Evolutionary conservation across 2,888 invertebrate genomes (phyloP).

Genomic region (Atrina japonica): DNA sequence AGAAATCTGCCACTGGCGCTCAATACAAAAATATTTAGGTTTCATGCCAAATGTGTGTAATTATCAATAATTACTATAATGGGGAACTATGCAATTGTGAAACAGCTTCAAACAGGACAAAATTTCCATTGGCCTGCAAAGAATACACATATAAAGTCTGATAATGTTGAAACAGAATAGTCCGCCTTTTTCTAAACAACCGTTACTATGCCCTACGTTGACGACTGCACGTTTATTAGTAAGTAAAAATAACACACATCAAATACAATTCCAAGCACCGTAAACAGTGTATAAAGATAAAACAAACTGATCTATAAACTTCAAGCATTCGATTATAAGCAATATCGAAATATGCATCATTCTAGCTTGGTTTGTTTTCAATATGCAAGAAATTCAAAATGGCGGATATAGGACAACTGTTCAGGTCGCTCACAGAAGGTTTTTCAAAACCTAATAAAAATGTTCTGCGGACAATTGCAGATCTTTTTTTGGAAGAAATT

Average conservation of each 20-base stretch:
- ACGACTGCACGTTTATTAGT: neutral
- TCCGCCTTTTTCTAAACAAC: conserved; percentile 31
- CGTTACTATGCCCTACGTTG: conserved; percentile 18
- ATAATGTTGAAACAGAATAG: neutral
- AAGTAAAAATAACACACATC: no score
- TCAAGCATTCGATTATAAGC: no score
- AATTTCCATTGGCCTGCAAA: no score
- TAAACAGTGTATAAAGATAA: neutral
- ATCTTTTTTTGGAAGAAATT: conserved; percentile 15
- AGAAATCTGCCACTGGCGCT: no score
- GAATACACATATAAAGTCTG: no score
- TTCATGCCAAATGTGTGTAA: no score
- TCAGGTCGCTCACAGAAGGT: conserved; percentile 30
- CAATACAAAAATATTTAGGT: no score
- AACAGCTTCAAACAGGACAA: no score
- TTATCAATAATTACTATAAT: no score
- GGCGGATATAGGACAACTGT: conserved; percentile 33
- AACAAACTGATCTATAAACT: neutral
- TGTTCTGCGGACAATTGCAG: no score
- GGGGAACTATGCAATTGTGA: no score
- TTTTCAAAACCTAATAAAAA: neutral
- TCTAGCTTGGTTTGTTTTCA: conserved; percentile 9
- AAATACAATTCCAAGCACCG: no score
- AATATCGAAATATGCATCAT: neutral
- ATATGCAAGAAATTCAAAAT: conserved; percentile 32